Percentiles rank a stretch among this genome's conserved stretches.
Conservation (phyloP, 2,113 vertebrate genomes). For the Psammodynastes pulverulentus region DNA sequence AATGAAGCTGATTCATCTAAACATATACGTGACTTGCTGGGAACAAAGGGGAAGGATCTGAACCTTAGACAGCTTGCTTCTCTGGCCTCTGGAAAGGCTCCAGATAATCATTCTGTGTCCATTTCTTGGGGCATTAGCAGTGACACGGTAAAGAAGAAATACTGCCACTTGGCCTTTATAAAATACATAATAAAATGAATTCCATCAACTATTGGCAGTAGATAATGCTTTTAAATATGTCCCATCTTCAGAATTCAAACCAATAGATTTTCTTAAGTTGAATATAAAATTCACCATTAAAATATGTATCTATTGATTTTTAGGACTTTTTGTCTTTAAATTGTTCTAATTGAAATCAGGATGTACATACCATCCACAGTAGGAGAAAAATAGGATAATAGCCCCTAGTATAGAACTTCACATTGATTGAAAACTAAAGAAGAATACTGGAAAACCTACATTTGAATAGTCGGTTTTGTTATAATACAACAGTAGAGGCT, state of each 20-base stretch:
- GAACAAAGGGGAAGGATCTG: neutral
- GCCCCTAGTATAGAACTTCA: neutral
- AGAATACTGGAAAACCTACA: neutral
- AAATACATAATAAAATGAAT: neutral
- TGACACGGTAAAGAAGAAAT: neutral
- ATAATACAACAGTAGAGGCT: neutral
- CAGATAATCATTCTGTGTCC: neutral
- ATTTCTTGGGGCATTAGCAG: neutral
- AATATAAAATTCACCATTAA: neutral
- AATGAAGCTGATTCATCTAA: neutral
- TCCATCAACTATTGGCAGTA: neutral
- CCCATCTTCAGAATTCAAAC: neutral
- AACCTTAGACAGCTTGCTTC: neutral
- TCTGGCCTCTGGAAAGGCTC: neutral
- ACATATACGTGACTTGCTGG: neutral
- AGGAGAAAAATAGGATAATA: neutral
- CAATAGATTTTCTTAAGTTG: neutral
- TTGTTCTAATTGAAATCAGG: neutral
- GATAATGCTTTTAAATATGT: neutral
- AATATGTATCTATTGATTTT: neutral
- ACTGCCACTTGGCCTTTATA: neutral
- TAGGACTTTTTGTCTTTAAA: neutral
- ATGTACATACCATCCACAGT: neutral
- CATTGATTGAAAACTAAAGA: neutral
- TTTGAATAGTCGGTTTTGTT: neutral